Conservation (phyloP, 2,797 vertebrate species). For the Crenuchus spilurus region DNA sequence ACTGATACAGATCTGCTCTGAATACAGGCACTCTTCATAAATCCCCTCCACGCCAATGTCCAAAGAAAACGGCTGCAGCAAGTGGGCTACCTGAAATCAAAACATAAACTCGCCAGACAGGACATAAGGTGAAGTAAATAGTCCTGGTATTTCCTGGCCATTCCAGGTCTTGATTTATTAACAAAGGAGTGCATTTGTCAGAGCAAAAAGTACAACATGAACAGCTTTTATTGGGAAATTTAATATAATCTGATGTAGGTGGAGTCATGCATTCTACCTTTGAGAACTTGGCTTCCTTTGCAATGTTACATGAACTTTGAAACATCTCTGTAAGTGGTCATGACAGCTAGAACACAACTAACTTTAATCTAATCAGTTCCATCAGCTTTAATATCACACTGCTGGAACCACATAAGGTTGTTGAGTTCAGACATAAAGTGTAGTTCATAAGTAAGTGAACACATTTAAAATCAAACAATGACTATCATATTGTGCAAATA, state of each 20-base stretch:
- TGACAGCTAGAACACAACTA: background rate
- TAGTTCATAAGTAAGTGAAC: background rate
- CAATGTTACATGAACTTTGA: background rate
- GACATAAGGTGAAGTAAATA: slow-evolving; percentile 52
- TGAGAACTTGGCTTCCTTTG: background rate
- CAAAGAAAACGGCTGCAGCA: slow-evolving; percentile 47
- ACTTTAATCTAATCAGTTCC: background rate
- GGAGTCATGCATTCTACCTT: background rate
- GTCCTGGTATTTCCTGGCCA: slow-evolving; percentile 60
- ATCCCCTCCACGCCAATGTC: slow-evolving; percentile 29
- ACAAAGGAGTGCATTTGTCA: slow-evolving; percentile 50
- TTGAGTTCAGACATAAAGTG: background rate
- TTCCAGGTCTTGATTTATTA: slow-evolving; percentile 54
- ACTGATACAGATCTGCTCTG: slow-evolving; percentile 26
- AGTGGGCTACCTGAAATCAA: slow-evolving; percentile 54
- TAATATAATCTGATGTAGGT: slow-evolving; percentile 40
- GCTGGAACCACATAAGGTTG: no score
- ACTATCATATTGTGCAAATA: background rate
- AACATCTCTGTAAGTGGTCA: background rate
- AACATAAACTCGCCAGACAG: slow-evolving; percentile 56
- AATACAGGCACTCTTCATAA: slow-evolving; percentile 41
- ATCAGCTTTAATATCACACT: no score
- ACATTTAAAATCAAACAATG: background rate
- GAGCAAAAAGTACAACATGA: slow-evolving; percentile 63
- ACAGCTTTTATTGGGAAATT: slow-evolving; percentile 55